phyloP scores from a whole-genome alignment of 2,113 vertebrate genomes.

The Sphyrna mokarran region DNA sequence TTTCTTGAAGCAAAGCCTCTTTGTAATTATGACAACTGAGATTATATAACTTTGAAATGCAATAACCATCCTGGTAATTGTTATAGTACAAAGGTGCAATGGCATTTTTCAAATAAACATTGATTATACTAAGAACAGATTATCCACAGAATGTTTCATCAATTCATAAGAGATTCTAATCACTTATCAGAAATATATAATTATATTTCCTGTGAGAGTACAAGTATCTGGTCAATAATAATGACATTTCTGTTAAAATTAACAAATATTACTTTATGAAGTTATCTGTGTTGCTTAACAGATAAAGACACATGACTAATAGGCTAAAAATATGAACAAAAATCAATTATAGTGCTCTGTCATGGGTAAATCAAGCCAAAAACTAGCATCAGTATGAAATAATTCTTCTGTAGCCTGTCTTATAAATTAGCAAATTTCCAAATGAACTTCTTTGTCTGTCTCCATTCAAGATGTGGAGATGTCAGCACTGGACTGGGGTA shows the following conservation, averaged over 20 bases:
- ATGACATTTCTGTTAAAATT: background rate
- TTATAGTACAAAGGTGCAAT: background rate
- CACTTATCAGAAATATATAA: background rate
- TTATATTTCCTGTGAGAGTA: background rate
- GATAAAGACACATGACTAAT: background rate
- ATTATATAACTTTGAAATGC: background rate
- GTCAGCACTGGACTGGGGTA: too few relatives aligned
- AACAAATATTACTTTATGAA: background rate
- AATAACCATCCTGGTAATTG: background rate
- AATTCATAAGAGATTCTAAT: background rate
- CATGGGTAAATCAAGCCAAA: background rate
- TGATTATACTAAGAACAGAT: background rate
- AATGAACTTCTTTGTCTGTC: background rate
- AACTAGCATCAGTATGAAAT: background rate
- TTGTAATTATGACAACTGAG: background rate
- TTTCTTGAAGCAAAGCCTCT: background rate
- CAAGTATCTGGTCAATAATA: background rate
- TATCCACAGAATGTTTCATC: background rate
- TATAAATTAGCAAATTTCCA: background rate
- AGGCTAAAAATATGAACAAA: background rate
- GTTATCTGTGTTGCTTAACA: background rate
- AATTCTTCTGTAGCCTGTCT: background rate
- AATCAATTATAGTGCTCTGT: background rate
- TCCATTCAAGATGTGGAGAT: background rate
- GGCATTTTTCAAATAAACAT: background rate